These are phyloP conservation scores for Larimichthys polyactis DNA, from an alignment of 2,113 vertebrate species.

Conservation along the genomic window DNA sequence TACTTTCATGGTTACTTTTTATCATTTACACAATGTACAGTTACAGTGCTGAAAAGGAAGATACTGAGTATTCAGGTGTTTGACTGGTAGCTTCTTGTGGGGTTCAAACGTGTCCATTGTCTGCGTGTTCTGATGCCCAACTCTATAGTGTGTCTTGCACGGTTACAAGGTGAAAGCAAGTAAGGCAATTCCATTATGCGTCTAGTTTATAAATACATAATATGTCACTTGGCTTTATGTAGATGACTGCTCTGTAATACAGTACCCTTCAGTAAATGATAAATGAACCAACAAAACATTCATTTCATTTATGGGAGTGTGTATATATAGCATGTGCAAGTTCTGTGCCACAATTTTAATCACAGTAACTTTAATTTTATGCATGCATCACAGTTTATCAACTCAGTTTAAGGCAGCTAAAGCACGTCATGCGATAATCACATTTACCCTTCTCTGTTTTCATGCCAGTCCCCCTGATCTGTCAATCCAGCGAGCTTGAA, in stretches of 20 bases:
- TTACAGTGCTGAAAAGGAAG: not conserved
- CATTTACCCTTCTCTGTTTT: constrained; percentile 66
- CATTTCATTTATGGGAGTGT: constrained; percentile 60
- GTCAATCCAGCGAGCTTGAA: constrained; percentile 50
- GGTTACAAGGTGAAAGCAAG: constrained; percentile 46
- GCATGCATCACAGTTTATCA: constrained; percentile 69
- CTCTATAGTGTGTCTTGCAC: constrained; percentile 17
- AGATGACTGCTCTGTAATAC: constrained; percentile 60
- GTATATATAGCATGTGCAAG: constrained; percentile 48
- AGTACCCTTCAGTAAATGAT: constrained; percentile 66
- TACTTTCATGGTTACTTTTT: not conserved
- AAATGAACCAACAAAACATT: constrained; percentile 73
- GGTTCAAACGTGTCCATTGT: not conserved
- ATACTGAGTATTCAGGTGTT: not conserved
- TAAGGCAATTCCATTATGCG: constrained; percentile 59
- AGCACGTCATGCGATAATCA: constrained; percentile 65
- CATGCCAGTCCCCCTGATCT: constrained; percentile 59
- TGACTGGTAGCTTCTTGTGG: not conserved
- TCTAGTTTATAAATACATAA: constrained; percentile 61
- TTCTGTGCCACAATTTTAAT: constrained; percentile 65
- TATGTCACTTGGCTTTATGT: constrained; percentile 60
- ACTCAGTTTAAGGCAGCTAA: constrained; percentile 49
- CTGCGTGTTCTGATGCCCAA: not conserved
- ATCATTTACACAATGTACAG: not conserved
- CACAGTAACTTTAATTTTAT: constrained; percentile 66